Percentiles rank a stretch among this genome's conserved stretches.
phyloP scores from a whole-genome alignment of 2,797 vertebrate genomes.

The Lophius americanus region DNA sequence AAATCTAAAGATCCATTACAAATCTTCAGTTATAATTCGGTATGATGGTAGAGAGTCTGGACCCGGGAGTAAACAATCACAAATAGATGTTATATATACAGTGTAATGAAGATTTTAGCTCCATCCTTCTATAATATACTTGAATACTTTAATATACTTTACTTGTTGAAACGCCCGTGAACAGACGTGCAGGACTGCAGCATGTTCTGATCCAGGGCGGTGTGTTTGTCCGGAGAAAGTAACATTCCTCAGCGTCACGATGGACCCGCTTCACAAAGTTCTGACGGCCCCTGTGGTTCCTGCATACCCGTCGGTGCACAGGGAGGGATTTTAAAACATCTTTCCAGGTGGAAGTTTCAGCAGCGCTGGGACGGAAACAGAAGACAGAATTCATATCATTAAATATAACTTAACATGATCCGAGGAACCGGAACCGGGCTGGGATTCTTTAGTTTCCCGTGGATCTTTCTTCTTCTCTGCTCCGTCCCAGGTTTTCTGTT shows the following conservation, averaged over 20 bases:
- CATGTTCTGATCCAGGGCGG: conserved; percentile 35
- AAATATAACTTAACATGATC: conserved; percentile 33
- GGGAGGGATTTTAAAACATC: conserved; percentile 52
- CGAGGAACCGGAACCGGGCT: neutral
- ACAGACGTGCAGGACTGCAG: conserved; percentile 2
- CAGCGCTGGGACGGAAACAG: conserved; percentile 13
- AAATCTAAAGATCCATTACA: too few species aligned
- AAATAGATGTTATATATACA: too few species aligned
- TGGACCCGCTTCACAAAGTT: conserved; percentile 72
- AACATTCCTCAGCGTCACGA: conserved; percentile 76
- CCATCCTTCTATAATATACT: too few species aligned
- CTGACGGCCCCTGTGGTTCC: conserved; percentile 70
- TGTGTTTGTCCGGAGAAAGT: conserved; percentile 68
- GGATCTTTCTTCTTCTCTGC: conserved; percentile 40
- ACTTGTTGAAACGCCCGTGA: conserved; percentile 1
- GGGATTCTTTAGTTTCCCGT: neutral
- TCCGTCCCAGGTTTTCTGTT: conserved; percentile 27
- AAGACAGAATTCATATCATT: neutral
- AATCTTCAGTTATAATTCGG: too few species aligned
- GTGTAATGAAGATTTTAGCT: too few species aligned
- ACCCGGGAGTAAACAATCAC: too few species aligned
- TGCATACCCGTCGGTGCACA: conserved; percentile 71
- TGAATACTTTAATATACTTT: neutral
- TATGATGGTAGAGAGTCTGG: too few species aligned
- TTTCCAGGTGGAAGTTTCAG: conserved; percentile 44